A percentile compares a stretch with the other conserved stretches of the same genome.
Conservation (phyloP, 2,888 invertebrate species). For the Hydroisotoma schaefferi region DNA sequence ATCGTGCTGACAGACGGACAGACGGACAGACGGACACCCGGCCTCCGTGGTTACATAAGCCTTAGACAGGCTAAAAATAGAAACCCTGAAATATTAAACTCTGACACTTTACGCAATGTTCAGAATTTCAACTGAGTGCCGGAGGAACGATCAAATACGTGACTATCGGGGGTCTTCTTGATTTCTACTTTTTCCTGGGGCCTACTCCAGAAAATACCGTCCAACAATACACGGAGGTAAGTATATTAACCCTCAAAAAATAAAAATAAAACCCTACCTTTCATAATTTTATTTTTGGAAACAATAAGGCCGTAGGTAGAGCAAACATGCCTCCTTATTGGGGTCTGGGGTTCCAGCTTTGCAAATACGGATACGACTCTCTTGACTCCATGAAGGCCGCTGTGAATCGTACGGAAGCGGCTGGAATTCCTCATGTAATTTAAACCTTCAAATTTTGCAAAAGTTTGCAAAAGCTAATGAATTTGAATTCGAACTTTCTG, state of each 20-base stretch:
- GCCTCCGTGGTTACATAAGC: no score
- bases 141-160: conserved; percentile 77
- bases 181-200: conserved; percentile 74
- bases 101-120: neutral
- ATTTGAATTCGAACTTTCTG: no score
- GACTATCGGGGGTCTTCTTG: conserved; percentile 74
- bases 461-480: no score
- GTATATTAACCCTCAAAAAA: neutral
- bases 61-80: no score
- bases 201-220: conserved; percentile 67
- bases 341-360: conserved; percentile 82
- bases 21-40: no score
- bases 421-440: conserved; percentile 69
- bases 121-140: conserved; percentile 53
- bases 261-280: neutral
- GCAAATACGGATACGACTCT: conserved; percentile 65
- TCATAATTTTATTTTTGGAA: neutral
- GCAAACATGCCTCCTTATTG: conserved; percentile 83
- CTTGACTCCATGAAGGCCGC: conserved; percentile 63
- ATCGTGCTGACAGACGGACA: neutral
- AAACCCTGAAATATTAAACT: neutral
- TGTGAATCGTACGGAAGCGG: conserved; percentile 65
- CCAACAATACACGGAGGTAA: conserved; percentile 61
- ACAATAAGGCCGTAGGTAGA: conserved; percentile 63
- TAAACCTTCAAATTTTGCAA: no score